A percentile compares a stretch with the other conserved stretches of the same genome.
These are phyloP conservation scores for Patella depressa DNA, from an alignment of 2,888 invertebrate species.

Conservation along the genomic window DNA sequence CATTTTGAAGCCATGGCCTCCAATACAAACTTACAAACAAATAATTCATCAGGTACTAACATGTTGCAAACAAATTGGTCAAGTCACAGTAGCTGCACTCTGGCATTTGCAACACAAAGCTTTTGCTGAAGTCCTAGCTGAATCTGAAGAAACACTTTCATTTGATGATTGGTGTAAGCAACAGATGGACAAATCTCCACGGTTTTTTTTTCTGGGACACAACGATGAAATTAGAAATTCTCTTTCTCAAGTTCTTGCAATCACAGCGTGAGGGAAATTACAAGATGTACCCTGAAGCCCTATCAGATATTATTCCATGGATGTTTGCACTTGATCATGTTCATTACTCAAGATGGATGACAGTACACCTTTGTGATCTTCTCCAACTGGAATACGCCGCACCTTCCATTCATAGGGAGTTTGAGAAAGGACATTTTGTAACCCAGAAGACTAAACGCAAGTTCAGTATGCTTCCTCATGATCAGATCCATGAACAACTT, in stretches of 20 bases:
- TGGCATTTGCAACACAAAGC: conserved; percentile 8
- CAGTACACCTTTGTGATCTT: conserved; percentile 11
- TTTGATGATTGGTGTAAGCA: conserved; percentile 16
- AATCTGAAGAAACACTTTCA: conserved; percentile 9
- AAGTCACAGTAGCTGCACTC: neutral
- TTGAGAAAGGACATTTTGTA: neutral
- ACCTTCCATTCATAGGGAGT: neutral
- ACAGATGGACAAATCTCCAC: neutral
- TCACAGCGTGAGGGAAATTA: conserved; percentile 11
- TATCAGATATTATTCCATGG: conserved; percentile 8
- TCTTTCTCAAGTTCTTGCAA: conserved; percentile 1
- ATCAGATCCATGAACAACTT: conserved; percentile 14
- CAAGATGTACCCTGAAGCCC: neutral
- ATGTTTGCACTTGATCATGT: conserved; percentile 13
- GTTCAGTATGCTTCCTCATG: conserved; percentile 1
- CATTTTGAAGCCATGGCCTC: too few relatives aligned
- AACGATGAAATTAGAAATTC: neutral
- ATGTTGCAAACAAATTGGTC: too few relatives aligned
- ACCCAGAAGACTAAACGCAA: neutral
- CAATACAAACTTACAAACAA: too few relatives aligned
- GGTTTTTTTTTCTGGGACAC: conserved; percentile 8
- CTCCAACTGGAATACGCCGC: neutral
- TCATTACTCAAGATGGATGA: conserved; percentile 15
- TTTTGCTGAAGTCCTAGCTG: neutral
- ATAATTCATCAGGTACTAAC: too few relatives aligned